phyloP scores from a whole-genome alignment of 2,113 vertebrate species.

The Oxyruncus cristatus region DNA sequence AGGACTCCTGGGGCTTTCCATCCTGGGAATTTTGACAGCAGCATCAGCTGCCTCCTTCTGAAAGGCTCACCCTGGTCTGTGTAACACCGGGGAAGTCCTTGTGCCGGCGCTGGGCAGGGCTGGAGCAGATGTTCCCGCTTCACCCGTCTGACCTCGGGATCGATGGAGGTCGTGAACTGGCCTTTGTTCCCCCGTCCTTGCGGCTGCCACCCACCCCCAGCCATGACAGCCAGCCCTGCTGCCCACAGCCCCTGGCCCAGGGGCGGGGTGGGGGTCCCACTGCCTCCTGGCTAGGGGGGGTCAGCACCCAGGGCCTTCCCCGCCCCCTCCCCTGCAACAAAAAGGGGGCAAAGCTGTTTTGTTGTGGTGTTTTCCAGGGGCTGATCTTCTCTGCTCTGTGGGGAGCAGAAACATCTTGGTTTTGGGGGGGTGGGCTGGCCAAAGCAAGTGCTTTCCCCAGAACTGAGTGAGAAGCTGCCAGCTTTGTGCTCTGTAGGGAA shows the following conservation, averaged over 20 bases:
- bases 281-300: neutral
- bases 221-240: neutral
- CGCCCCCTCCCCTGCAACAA: neutral
- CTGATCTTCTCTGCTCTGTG: neutral
- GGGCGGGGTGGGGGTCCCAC: neutral
- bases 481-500: neutral
- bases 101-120: neutral
- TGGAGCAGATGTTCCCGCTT: neutral
- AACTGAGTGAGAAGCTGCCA: neutral
- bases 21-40: neutral
- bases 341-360: accelerated
- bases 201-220: neutral
- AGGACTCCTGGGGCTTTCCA: neutral
- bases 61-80: neutral
- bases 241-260: neutral
- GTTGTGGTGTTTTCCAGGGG: neutral
- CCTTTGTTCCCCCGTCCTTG: neutral
- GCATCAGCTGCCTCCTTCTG: neutral
- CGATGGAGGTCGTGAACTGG: neutral
- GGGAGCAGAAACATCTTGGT: neutral
- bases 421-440: neutral
- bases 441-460: accelerated
- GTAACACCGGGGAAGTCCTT: neutral
- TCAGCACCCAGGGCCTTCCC: neutral
- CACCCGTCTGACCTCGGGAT: neutral